A percentile compares a stretch with the other conserved stretches of the same genome.
Conservation (phyloP, 2,797 vertebrate species). For the Glossophaga mutica region DNA sequence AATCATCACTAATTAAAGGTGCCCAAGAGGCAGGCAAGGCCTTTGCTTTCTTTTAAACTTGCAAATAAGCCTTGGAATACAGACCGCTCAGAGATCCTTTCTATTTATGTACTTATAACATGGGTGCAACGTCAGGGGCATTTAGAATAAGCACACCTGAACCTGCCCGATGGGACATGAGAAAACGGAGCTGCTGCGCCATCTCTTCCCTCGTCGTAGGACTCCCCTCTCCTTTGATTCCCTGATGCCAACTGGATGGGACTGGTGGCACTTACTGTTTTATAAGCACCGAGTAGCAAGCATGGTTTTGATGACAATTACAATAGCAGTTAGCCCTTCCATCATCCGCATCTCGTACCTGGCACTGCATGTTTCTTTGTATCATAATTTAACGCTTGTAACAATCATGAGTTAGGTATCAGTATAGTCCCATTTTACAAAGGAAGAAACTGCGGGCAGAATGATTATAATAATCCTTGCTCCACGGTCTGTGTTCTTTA, state of each 20-base stretch:
- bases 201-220: neutral
- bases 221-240: neutral
- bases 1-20: constrained; percentile 67
- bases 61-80: constrained; percentile 1
- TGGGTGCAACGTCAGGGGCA: neutral
- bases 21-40: constrained; percentile 33
- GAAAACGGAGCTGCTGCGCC: neutral
- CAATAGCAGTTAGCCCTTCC: fast-evolving
- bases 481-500: neutral
- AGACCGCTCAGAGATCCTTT: constrained; percentile 38
- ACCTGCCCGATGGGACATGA: neutral
- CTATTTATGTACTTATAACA: neutral
- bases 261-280: neutral
- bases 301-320: neutral
- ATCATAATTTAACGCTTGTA: neutral
- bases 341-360: neutral
- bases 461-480: neutral
- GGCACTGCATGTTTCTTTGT: neutral
- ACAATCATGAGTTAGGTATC: neutral
- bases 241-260: neutral
- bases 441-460: neutral
- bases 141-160: neutral
- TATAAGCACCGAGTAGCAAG: neutral
- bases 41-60: constrained; percentile 50
- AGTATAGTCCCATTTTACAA: neutral